Evolutionary conservation across 2,888 invertebrate species (phyloP), one percentile per base, ranked within the genome.

Genomic region (Drosophila mettleri): DNA sequence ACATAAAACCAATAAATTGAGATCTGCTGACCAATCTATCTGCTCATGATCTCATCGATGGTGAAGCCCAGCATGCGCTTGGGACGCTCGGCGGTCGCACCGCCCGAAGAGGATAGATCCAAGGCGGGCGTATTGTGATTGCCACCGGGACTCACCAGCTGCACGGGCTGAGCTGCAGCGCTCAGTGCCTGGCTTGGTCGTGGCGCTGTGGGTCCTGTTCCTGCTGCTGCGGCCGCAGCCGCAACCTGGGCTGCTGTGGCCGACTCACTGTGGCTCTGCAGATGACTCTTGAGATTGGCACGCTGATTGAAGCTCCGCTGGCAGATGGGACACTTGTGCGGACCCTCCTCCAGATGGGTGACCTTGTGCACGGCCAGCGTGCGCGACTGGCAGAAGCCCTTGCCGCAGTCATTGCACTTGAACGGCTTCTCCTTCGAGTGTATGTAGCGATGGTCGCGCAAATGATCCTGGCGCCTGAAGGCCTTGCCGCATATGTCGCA

Each of bases 371-470:
- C 98, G 1, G 98, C 98, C 78, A 99, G 93, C 0, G 99, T 99
- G 53, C 99, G 94, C 22, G 98, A 97, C 91, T 99, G 99, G 92
- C 99, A 99, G 93, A 99, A 99, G 6, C 99, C 99, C 93, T 99
- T 99, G 45, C 98, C 98, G 92, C 99, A 99, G 86, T 98, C 97
- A 4, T 94, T 95, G 92, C 99, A 99, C 91, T 98, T 99, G 93
- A 99, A 99, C 0, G 99, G 99, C 92, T 99, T 99, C 93, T 99
- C 98, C 91, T 99, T 99, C 78, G 98, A 98, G 93, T 99, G 99
- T 78, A 99, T 99, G 93, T 98, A 99, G 91, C 97, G 96, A 93
- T 97, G 97, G 91, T 97, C 97, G 93, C 97, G 94, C 69, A 97
- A 94, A 92, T 97, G 97, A 93, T 99, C 98, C 93, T 98, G 98